phyloP scores from a whole-genome alignment of 2,888 invertebrate genomes.

The Brenthis daphne region DNA sequence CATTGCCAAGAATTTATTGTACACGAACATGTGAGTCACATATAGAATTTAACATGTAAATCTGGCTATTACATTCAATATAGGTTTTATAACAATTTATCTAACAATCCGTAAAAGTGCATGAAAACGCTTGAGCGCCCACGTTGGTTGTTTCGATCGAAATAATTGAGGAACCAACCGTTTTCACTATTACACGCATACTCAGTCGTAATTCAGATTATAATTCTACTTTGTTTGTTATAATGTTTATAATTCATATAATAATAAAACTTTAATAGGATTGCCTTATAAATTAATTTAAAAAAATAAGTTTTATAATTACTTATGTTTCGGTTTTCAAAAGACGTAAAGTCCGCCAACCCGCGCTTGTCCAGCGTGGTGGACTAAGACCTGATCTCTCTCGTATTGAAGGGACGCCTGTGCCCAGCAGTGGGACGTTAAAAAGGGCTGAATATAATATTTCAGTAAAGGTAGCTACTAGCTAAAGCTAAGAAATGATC shows the following conservation, averaged over 20 bases:
- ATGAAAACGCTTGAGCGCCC: conserved; percentile 28
- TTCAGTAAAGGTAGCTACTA: too few relatives aligned
- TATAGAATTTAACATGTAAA: not conserved
- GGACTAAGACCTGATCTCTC: too few relatives aligned
- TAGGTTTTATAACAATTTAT: conserved; percentile 14
- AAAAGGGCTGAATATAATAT: too few relatives aligned
- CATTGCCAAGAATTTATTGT: conserved; percentile 3
- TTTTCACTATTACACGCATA: conserved; percentile 27
- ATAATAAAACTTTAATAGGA: not conserved
- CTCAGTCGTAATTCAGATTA: conserved; percentile 1
- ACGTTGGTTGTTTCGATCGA: conserved; percentile 21
- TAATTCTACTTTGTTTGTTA: not conserved
- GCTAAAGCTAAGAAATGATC: too few relatives aligned
- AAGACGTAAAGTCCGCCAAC: too few relatives aligned
- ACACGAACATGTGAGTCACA: too few relatives aligned
- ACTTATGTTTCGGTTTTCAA: too few relatives aligned
- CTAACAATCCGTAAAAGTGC: conserved; percentile 27
- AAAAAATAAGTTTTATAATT: too few relatives aligned
- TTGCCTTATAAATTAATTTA: too few relatives aligned
- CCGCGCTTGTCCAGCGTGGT: too few relatives aligned
- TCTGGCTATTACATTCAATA: conserved; percentile 5
- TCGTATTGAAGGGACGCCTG: too few relatives aligned
- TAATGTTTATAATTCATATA: not conserved
- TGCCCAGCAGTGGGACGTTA: too few relatives aligned
- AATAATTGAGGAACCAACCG: conserved; percentile 27